Percentiles rank a stretch among this genome's conserved stretches.
phyloP scores from a whole-genome alignment of 2,888 invertebrate species.

The Diloba caeruleocephala region DNA sequence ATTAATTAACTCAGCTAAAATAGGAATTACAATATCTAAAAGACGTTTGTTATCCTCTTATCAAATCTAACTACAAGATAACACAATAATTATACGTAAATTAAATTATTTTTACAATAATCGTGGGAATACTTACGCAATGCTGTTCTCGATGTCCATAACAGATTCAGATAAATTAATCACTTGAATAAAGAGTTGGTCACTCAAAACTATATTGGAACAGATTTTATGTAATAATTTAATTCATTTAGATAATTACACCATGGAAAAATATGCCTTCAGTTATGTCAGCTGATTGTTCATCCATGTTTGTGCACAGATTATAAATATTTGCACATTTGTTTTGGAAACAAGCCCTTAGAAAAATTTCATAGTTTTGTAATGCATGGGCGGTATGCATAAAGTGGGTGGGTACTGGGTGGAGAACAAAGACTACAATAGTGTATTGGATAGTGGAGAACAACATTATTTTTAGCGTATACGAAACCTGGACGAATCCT shows the following conservation, averaged over 20 bases:
- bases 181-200: conserved; percentile 48
- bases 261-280: conserved; percentile 80
- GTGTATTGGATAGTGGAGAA: too few relatives aligned
- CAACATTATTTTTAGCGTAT: too few relatives aligned
- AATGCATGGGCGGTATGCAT: too few relatives aligned
- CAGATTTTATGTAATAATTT: conserved; percentile 86
- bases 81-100: conserved; percentile 19
- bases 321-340: neutral
- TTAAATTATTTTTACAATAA: conserved; percentile 31
- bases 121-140: conserved; percentile 54
- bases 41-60: conserved; percentile 40
- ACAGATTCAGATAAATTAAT: conserved; percentile 45
- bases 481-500: too few relatives aligned
- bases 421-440: too few relatives aligned
- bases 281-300: conserved; percentile 84
- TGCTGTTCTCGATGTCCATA: conserved; percentile 57
- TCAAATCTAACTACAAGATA: conserved; percentile 61
- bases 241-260: conserved; percentile 72
- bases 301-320: conserved; percentile 61
- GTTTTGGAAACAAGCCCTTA: conserved; percentile 17
- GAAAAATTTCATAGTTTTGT: too few relatives aligned
- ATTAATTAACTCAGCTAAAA: conserved; percentile 8
- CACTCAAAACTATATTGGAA: conserved; percentile 55
- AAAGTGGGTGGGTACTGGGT: too few relatives aligned
- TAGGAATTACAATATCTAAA: conserved; percentile 23